These are phyloP conservation scores for Arenicola marina DNA, from an alignment of 2,888 invertebrate genomes.

Conservation along the genomic window DNA sequence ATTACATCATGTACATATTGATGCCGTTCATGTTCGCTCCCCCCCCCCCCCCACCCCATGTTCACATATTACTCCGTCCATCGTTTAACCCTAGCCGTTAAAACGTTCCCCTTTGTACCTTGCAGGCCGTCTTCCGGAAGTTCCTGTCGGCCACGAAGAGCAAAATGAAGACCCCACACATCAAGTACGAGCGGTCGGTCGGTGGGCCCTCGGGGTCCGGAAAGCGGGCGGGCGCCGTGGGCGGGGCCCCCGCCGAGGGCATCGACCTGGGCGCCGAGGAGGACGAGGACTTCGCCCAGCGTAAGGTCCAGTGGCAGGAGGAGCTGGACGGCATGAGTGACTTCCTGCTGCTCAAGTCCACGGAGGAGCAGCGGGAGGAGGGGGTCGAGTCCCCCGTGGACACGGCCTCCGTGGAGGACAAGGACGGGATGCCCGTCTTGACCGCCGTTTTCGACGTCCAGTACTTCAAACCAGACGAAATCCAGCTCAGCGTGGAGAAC, in stretches of 20 bases:
- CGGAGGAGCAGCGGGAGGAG: slow-evolving; percentile 36
- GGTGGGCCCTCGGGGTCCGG: neutral
- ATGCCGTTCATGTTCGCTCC: too few species aligned
- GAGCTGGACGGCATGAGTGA: slow-evolving; percentile 39
- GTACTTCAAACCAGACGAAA: slow-evolving; percentile 35
- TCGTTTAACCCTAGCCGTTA: too few species aligned
- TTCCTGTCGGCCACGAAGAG: slow-evolving; percentile 35
- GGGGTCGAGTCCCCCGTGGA: slow-evolving; percentile 35
- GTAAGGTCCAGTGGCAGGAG: slow-evolving; percentile 38
- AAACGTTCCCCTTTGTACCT: too few species aligned
- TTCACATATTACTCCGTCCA: too few species aligned
- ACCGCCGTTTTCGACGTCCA: slow-evolving; percentile 38
- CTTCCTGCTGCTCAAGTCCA: slow-evolving; percentile 36
- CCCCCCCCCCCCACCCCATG: too few species aligned
- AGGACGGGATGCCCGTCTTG: slow-evolving; percentile 35
- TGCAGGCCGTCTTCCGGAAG: slow-evolving; percentile 37
- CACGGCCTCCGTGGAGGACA: slow-evolving; percentile 38
- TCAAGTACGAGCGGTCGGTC: slow-evolving; percentile 11
- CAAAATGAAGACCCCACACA: slow-evolving; percentile 21
- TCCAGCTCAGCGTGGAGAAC: slow-evolving; percentile 26
- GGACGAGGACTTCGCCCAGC: slow-evolving; percentile 31
- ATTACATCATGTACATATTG: too few species aligned
- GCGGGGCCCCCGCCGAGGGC: slow-evolving; percentile 22
- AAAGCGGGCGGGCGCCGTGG: neutral
- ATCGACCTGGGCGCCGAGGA: slow-evolving; percentile 27